Evolutionary conservation across 2,113 vertebrate species (phyloP).

Genomic region (Raja brachyura): DNA sequence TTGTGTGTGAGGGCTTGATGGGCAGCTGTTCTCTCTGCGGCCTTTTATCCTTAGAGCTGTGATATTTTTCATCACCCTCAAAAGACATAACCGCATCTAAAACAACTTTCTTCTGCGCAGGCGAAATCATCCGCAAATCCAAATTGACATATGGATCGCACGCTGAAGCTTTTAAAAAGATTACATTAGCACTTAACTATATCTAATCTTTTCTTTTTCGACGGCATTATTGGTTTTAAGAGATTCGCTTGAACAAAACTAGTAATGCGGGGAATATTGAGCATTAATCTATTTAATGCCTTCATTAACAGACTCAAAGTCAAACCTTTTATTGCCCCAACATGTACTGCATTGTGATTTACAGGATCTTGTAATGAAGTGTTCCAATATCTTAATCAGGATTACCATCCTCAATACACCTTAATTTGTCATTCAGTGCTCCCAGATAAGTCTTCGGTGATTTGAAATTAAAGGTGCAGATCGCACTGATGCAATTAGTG

Average conservation of each 20-base stretch:
- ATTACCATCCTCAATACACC: conserved; percentile 19
- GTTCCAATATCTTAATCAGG: not conserved
- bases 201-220: conserved; percentile 13
- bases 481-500: conserved; percentile 8
- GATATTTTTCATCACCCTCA: conserved; percentile 43
- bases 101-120: conserved; percentile 44
- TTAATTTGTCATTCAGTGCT: not conserved
- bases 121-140: conserved; percentile 43
- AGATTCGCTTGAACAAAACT: conserved; percentile 8
- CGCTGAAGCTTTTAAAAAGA: conserved; percentile 36
- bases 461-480: conserved; percentile 3
- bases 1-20: conserved; percentile 43
- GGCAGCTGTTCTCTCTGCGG: conserved; percentile 43
- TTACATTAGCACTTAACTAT: conserved; percentile 26
- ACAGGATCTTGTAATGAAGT: conserved; percentile 16
- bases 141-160: conserved; percentile 9
- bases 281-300: conserved; percentile 30
- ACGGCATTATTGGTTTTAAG: conserved; percentile 27
- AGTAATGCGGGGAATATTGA: conserved; percentile 30
- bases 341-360: not conserved
- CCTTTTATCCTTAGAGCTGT: conserved; percentile 29
- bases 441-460: not conserved
- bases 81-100: conserved; percentile 51
- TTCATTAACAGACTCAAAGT: conserved; percentile 18
- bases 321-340: conserved; percentile 27